Conservation (phyloP, 2,113 vertebrate genomes). For the Stegostoma tigrinum region DNA sequence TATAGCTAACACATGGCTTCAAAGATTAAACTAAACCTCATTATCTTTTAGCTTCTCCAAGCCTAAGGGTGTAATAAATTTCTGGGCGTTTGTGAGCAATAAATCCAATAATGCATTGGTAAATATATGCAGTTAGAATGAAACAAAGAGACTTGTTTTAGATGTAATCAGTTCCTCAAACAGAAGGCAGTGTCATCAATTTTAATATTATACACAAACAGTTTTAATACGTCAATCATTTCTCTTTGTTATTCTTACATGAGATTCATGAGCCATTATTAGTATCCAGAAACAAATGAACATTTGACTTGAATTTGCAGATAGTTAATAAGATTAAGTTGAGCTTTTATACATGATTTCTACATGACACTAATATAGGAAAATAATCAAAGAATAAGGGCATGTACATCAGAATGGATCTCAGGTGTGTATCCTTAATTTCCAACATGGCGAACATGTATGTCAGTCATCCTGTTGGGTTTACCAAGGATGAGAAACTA, state of each 20-base stretch:
- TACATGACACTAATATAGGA: not conserved
- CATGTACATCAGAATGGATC: not conserved
- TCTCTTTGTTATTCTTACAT: not conserved
- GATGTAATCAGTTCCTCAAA: not conserved
- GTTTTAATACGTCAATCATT: not conserved
- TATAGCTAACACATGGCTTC: constrained; percentile 46
- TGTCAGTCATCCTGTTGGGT: too few species aligned
- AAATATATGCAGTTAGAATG: not conserved
- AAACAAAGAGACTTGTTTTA: not conserved
- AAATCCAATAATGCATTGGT: constrained; percentile 7
- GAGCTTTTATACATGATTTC: not conserved
- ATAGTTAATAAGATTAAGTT: not conserved
- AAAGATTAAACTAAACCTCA: constrained; percentile 50
- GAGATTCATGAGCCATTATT: not conserved
- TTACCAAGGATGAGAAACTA: not conserved
- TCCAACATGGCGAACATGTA: not conserved
- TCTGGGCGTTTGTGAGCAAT: constrained; percentile 2
- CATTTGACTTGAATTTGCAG: not conserved
- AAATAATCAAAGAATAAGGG: not conserved
- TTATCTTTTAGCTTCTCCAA: constrained; percentile 45
- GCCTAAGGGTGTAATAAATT: constrained; percentile 26
- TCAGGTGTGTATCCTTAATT: not conserved
- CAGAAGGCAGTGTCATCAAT: not conserved
- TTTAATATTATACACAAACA: not conserved
- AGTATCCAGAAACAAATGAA: not conserved